Evolutionary conservation across 30 jellyfish, hydroid and myxozoan species (phyloP).

Genomic region (Hydractinia echinata): DNA sequence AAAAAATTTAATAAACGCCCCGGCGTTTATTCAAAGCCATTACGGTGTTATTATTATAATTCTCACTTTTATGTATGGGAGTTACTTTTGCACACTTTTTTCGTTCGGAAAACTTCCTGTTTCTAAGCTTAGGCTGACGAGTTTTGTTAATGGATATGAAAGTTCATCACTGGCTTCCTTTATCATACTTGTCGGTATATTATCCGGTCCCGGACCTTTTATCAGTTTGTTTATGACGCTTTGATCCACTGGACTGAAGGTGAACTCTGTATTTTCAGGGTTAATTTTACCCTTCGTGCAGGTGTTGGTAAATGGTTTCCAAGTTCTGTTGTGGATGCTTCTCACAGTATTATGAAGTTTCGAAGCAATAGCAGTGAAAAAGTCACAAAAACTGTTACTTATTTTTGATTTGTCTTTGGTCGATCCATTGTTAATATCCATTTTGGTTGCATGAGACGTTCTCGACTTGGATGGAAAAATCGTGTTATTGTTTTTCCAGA

Average conservation of each 20-base stretch:
- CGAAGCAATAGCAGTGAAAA: neutral
- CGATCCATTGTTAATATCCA: neutral
- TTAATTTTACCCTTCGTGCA: neutral
- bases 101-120: too few relatives aligned
- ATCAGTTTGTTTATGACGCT: neutral
- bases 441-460: neutral
- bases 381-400: neutral
- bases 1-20: too few relatives aligned
- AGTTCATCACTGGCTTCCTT: too few relatives aligned
- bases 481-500: constrained; percentile 11
- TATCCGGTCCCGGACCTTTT: constrained; percentile 4
- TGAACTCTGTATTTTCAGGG: neutral
- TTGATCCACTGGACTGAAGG: neutral
- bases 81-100: too few relatives aligned
- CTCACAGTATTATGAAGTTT: neutral
- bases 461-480: neutral
- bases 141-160: too few relatives aligned
- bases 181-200: constrained; percentile 5
- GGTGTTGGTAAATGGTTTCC: constrained; percentile 7
- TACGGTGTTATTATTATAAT: too few relatives aligned
- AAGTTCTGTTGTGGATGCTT: neutral
- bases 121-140: too few relatives aligned
- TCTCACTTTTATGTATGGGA: too few relatives aligned
- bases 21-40: too few relatives aligned
- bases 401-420: neutral